Evolutionary conservation across 2,113 vertebrate species (phyloP).

Genomic region (Semnopithecus entellus): DNA sequence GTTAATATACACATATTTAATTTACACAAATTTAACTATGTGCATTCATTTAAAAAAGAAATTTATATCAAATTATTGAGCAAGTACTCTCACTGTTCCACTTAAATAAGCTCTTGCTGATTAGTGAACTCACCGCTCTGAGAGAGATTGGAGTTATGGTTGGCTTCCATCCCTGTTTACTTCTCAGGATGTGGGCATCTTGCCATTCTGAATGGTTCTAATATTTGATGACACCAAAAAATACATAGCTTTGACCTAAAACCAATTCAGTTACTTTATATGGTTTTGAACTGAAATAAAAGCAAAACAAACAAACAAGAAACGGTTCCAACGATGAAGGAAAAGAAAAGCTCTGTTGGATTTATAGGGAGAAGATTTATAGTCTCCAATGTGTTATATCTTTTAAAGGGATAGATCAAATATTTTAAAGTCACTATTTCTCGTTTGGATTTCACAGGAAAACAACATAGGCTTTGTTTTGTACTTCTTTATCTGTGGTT

Average conservation of each 20-base stretch:
- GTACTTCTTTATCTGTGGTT: not conserved
- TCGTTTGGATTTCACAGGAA: slow-evolving; percentile 27
- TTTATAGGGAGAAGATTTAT: not conserved
- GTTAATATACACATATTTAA: not conserved
- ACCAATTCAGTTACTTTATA: not conserved
- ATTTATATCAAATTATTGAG: not conserved
- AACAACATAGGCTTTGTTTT: not conserved
- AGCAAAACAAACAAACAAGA: not conserved
- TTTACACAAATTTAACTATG: not conserved
- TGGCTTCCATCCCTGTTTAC: not conserved
- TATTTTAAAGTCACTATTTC: not conserved
- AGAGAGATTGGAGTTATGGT: not conserved
- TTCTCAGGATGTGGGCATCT: not conserved
- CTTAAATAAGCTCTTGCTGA: not conserved
- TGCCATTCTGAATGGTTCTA: not conserved
- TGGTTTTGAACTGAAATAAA: not conserved
- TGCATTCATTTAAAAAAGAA: not conserved
- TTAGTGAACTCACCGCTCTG: not conserved
- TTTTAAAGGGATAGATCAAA: not conserved
- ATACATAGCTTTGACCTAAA: not conserved
- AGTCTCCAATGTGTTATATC: not conserved
- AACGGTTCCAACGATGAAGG: not conserved
- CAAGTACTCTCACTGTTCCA: not conserved
- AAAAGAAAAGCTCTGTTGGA: not conserved
- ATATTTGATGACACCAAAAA: not conserved